Base-by-base conservation (phyloP, 2,797 vertebrate genomes). In the Brachyalestes nurse region DNA sequence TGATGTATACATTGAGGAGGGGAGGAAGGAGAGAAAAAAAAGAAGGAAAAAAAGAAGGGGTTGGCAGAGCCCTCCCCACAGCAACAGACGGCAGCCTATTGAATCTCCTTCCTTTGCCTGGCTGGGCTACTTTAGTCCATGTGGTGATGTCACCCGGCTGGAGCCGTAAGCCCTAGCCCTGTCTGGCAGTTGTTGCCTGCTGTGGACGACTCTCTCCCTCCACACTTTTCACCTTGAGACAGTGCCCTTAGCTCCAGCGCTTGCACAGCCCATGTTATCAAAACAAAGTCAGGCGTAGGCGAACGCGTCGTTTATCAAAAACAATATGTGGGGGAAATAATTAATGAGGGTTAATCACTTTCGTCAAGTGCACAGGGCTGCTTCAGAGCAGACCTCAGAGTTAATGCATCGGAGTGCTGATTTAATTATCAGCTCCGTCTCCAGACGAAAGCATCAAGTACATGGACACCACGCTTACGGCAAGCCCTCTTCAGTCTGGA, bases 81-180 rank as follows among this genome's bases (percentile, higher is more conserved):
- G 93, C 93, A 94, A 93, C 92, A 94, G 91, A 92, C 90, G 78
- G 85, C 87, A 93, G 93, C 92, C 93, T 95, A 94, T 94, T 91
- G 92, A 93, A 38, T 61, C 72, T 77, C 64, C 62, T 72, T 38
- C 64, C 38, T 42, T n/a, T n/a, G 61, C 49, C 75, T 42, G 75
- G 53, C 82, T 81, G 80, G 25, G 84, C 86, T 84, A 86, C 88
- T 87, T 66, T 88, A 81, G 84, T 88, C 87, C 75, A 88, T 85
- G 80, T 64, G 72, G 86, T 94, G 93, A 94, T 95, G 93, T 94
- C 94, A 95, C 92, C 90, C 86, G 72, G 86, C 84, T 81, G 88
- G 83, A 89, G 87, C 88, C 89, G 83, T 85, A 66, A 66, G 40
- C 64, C 34, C 38, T 84, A 81, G 78, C 13, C 84, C 73, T 83